Percentiles rank a stretch among this genome's conserved stretches.
Conservation (phyloP, 2,113 vertebrate species). For the Hiodon tergisus region DNA sequence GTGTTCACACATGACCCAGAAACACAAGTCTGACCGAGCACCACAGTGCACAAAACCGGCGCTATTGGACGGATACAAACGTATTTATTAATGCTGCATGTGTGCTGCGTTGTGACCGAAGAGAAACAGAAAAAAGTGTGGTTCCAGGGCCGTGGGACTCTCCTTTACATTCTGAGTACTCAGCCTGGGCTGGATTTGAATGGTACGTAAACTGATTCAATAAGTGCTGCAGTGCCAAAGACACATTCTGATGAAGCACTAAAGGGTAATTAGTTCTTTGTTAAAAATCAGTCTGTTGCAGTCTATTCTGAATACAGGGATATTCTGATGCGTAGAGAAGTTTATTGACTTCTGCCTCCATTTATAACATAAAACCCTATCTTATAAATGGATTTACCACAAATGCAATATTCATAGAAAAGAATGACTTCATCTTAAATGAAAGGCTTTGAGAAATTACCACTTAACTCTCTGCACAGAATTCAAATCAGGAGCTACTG, state of each 20-base stretch:
- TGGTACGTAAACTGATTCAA: background rate
- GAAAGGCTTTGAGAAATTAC: background rate
- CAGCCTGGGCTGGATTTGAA: background rate
- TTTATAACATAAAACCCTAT: background rate
- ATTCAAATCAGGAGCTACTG: background rate
- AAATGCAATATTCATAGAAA: constrained; percentile 1
- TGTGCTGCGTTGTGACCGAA: background rate
- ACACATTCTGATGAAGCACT: constrained; percentile 6
- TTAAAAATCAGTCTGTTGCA: constrained; percentile 14
- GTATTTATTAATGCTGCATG: background rate
- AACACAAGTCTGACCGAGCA: too few relatives aligned
- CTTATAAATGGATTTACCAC: constrained; percentile 10
- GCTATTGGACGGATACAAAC: too few relatives aligned
- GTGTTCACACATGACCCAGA: too few relatives aligned
- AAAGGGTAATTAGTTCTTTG: constrained; percentile 16
- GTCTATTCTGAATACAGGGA: background rate
- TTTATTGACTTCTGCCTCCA: background rate
- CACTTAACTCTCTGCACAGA: constrained; percentile 10
- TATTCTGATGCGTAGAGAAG: constrained; percentile 1
- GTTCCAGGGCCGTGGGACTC: background rate
- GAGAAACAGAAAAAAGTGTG: background rate
- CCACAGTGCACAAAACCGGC: too few relatives aligned
- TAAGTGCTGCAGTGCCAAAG: constrained; percentile 24
- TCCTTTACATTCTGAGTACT: background rate
- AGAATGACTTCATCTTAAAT: background rate